phyloP scores from a whole-genome alignment of 35 echinoderm and acorn worm species.

The Patiria miniata region DNA sequence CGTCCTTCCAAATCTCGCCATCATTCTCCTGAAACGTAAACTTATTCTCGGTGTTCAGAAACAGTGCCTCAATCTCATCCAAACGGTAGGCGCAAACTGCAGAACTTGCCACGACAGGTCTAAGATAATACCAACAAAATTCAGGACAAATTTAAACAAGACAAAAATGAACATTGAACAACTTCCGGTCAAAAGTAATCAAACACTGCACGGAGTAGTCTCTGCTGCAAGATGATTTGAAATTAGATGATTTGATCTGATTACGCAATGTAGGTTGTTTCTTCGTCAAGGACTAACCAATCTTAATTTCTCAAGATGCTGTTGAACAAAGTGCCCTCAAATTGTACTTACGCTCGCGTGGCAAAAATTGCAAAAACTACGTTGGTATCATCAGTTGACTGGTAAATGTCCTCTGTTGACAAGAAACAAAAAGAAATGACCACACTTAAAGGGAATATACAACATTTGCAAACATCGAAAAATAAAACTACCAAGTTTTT shows the following conservation, averaged over 20 bases:
- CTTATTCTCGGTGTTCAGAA: background rate
- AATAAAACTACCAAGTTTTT: too few species aligned
- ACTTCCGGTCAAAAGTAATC: background rate
- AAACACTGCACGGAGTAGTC: too few species aligned
- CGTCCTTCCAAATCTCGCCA: background rate
- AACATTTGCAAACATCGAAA: too few species aligned
- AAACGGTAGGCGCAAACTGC: slow-evolving; percentile 5
- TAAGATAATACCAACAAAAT: background rate
- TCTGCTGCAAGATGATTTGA: background rate
- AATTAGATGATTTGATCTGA: background rate
- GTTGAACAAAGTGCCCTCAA: too few species aligned
- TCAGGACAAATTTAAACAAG: background rate
- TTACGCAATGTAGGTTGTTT: background rate
- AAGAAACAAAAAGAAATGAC: too few species aligned
- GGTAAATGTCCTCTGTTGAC: background rate
- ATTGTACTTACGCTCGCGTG: background rate
- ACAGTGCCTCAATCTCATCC: background rate
- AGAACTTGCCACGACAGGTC: background rate
- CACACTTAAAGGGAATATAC: too few species aligned
- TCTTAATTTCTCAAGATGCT: background rate
- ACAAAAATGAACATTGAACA: background rate
- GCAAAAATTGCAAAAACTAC: slow-evolving; percentile 2
- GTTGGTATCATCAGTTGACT: background rate
- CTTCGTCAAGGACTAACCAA: background rate
- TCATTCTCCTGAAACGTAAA: background rate